A percentile compares a stretch with the other conserved stretches of the same genome.
These are phyloP conservation scores for Tethea ocularis DNA, from an alignment of 2,888 invertebrate genomes.

Conservation along the genomic window DNA sequence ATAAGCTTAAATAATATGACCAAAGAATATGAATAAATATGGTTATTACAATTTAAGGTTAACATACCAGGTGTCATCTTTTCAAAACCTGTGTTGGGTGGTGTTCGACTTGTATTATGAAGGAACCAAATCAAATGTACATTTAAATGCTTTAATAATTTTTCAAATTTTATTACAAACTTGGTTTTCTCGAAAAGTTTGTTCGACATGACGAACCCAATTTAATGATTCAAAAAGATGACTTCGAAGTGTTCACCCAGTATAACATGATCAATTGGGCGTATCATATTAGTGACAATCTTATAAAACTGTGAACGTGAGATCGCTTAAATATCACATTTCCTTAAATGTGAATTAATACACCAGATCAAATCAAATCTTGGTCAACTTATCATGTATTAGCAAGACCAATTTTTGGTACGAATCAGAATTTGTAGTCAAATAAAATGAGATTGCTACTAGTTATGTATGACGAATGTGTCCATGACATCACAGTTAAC, in stretches of 20 bases:
- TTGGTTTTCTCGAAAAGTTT: neutral
- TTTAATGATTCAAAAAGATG: neutral
- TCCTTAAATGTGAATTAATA: slow-evolving; percentile 15
- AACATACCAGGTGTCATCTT: neutral
- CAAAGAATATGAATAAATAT: neutral
- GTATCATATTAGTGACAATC: slow-evolving; percentile 11
- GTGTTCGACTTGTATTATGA: neutral
- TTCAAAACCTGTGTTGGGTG: neutral
- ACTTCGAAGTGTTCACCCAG: neutral
- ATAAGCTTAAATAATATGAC: neutral
- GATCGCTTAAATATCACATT: slow-evolving; percentile 34
- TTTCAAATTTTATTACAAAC: no score
- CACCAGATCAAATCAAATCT: slow-evolving; percentile 19
- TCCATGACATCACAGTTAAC: neutral
- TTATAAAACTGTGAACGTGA: slow-evolving; percentile 25
- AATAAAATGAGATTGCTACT: neutral
- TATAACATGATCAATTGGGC: slow-evolving; percentile 4
- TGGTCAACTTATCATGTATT: slow-evolving; percentile 7
- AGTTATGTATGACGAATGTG: neutral
- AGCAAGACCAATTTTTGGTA: slow-evolving; percentile 10
- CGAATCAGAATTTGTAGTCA: neutral
- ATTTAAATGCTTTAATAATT: no score
- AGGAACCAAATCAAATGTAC: neutral
- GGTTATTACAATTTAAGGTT: neutral
- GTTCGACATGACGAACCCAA: neutral